Percentiles rank a stretch among this genome's conserved stretches.
phyloP scores from a whole-genome alignment of 2,888 invertebrate genomes.

The Microctonus aethiopoides region DNA sequence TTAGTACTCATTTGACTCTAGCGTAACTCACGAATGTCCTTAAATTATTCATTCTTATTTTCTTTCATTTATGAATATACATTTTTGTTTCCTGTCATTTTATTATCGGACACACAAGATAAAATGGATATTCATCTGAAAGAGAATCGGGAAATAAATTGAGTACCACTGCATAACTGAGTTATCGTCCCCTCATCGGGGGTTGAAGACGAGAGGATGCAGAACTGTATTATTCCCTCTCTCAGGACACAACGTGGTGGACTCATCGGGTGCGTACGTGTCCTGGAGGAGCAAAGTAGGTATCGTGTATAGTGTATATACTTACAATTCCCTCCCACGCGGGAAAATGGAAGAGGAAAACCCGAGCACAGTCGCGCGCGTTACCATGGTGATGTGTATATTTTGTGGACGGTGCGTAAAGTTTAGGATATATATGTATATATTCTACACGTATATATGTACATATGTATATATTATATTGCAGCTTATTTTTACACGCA shows the following conservation, averaged over 20 bases:
- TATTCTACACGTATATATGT: slow-evolving; percentile 15
- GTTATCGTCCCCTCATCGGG: slow-evolving; percentile 53
- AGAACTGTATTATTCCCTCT: slow-evolving; percentile 53
- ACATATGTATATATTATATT: not conserved
- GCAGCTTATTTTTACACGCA: slow-evolving; percentile 48
- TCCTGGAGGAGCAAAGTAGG: slow-evolving; percentile 48
- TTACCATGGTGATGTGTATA: slow-evolving; percentile 46
- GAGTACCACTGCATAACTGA: slow-evolving; percentile 58
- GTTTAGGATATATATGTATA: not conserved
- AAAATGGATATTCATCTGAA: not conserved
- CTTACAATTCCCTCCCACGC: slow-evolving; percentile 44
- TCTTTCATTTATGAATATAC: not conserved
- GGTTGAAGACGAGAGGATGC: slow-evolving; percentile 3
- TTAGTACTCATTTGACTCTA: no score
- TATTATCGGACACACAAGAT: not conserved
- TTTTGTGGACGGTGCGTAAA: not conserved
- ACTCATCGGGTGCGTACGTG: slow-evolving; percentile 51
- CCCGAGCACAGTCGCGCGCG: slow-evolving; percentile 43
- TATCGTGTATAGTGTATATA: slow-evolving; percentile 33
- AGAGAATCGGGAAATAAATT: slow-evolving; percentile 38
- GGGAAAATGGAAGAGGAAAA: slow-evolving; percentile 51
- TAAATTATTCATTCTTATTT: not conserved
- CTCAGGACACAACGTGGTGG: slow-evolving; percentile 38
- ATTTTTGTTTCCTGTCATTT: no score
- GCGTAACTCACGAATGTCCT: no score